Percentiles rank a stretch among this genome's conserved stretches.
phyloP scores from a whole-genome alignment of 2,888 invertebrate species.

The Papilio elwesi region DNA sequence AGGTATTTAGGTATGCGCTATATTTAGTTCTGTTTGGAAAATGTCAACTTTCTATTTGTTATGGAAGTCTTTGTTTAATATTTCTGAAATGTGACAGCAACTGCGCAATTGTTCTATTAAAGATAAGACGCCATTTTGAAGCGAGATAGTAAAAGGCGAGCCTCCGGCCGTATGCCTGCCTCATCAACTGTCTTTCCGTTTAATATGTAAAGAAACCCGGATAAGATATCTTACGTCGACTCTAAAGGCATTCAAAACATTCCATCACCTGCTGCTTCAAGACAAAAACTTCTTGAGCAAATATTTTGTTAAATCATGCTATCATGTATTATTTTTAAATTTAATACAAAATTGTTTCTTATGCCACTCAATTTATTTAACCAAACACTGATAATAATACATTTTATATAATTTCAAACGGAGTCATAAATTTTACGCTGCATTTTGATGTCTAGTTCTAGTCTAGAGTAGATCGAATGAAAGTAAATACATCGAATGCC shows the following conservation, averaged over 20 bases:
- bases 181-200: slow-evolving; percentile 55
- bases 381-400: neutral
- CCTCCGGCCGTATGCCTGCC: slow-evolving; percentile 58
- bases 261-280: slow-evolving; percentile 40
- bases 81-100: slow-evolving; percentile 42
- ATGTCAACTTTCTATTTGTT: slow-evolving; percentile 14
- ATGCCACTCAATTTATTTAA: neutral
- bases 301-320: slow-evolving; percentile 43
- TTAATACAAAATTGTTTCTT: neutral
- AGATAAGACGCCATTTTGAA: slow-evolving; percentile 47
- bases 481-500: no score
- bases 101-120: slow-evolving; percentile 52
- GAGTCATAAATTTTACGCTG: no score
- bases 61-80: slow-evolving; percentile 22
- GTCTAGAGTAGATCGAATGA: no score
- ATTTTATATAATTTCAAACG: no score
- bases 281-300: slow-evolving; percentile 43
- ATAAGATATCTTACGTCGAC: slow-evolving; percentile 47
- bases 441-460: no score
- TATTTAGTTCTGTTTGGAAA: neutral
- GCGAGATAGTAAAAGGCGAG: slow-evolving; percentile 58
- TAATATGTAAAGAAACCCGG: slow-evolving; percentile 53
- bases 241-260: slow-evolving; percentile 45
- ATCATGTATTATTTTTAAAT: slow-evolving; percentile 39
- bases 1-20: neutral